Percentiles rank a stretch among this genome's conserved stretches.
These are phyloP conservation scores for Psylliodes chrysocephalus DNA, from an alignment of 2,888 invertebrate species.

Conservation along the genomic window DNA sequence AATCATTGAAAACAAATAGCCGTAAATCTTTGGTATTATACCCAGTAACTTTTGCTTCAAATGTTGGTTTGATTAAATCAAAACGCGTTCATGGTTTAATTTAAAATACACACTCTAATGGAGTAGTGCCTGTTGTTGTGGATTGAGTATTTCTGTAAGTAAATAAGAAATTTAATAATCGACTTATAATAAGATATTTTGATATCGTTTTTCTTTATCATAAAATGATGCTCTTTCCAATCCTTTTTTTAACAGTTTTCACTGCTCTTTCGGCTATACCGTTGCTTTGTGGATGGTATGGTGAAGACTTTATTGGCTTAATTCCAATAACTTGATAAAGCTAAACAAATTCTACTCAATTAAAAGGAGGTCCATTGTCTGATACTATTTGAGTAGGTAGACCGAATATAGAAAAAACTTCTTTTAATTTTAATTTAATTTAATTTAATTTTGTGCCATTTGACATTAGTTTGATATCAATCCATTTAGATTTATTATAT, in stretches of 20 bases:
- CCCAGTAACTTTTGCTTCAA: no score
- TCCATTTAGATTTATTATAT: constrained; percentile 43
- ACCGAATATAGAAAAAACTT: constrained; percentile 42
- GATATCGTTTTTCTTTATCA: no score
- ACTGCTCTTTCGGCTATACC: constrained; percentile 43
- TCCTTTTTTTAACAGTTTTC: constrained; percentile 44
- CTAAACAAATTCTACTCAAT: constrained; percentile 37
- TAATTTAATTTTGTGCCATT: constrained; percentile 37
- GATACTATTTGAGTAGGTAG: constrained; percentile 42
- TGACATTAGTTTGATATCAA: constrained; percentile 44
- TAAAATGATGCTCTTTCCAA: constrained; percentile 28
- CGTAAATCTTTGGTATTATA: no score
- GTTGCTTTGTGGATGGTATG: constrained; percentile 46
- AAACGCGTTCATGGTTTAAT: constrained; percentile 29
- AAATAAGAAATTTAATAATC: no score
- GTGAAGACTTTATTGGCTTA: constrained; percentile 43
- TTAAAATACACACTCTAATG: constrained; percentile 21
- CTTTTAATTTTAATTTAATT: constrained; percentile 29
- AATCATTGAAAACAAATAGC: no score
- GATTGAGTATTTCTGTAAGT: constrained; percentile 3
- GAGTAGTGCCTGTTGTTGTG: constrained; percentile 4
- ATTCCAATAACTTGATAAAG: constrained; percentile 49
- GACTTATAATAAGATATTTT: no score
- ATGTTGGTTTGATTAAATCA: constrained; percentile 31
- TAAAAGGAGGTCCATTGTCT: constrained; percentile 48